Conservation (phyloP, 1,140 invertebrate species). For the Drosophila ananassae region DNA sequence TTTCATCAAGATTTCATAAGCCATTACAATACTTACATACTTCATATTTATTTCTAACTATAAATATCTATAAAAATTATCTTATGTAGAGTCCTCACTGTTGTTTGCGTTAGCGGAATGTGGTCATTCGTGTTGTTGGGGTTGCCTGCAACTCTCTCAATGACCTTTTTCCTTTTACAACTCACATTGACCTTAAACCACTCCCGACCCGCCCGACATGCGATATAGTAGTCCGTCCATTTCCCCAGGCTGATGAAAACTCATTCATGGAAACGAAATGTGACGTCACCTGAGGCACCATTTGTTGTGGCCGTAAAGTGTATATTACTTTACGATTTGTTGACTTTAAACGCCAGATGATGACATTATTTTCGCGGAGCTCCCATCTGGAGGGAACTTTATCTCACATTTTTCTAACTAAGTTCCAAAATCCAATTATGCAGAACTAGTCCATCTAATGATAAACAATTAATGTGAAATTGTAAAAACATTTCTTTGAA, state of each 20-base stretch:
- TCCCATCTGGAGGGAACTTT: conserved; percentile 4
- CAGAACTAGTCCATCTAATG: neutral
- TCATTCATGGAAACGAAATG: conserved; percentile 62
- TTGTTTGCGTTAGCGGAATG: neutral
- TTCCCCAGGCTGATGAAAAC: conserved; percentile 40
- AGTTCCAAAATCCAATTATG: neutral
- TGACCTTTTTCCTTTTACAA: conserved; percentile 48
- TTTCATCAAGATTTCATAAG: neutral
- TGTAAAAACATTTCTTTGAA: neutral
- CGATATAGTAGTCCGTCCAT: conserved; percentile 10
- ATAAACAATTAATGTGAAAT: conserved; percentile 21
- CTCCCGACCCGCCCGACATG: conserved; percentile 1
- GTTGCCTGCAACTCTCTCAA: conserved; percentile 16
- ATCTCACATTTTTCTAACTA: neutral
- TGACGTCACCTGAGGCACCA: conserved; percentile 44
- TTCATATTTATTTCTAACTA: too few species aligned
- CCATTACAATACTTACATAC: neutral
- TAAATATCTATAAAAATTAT: neutral
- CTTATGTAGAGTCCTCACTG: neutral
- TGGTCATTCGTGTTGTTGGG: conserved; percentile 27
- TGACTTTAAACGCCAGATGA: conserved; percentile 32
- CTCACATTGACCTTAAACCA: conserved; percentile 55
- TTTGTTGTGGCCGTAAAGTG: neutral
- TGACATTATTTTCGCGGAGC: conserved; percentile 23
- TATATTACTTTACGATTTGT: conserved; percentile 16